Base-by-base conservation (phyloP, 2,797 vertebrate species). In the Aselliscus stoliczkanus region DNA sequence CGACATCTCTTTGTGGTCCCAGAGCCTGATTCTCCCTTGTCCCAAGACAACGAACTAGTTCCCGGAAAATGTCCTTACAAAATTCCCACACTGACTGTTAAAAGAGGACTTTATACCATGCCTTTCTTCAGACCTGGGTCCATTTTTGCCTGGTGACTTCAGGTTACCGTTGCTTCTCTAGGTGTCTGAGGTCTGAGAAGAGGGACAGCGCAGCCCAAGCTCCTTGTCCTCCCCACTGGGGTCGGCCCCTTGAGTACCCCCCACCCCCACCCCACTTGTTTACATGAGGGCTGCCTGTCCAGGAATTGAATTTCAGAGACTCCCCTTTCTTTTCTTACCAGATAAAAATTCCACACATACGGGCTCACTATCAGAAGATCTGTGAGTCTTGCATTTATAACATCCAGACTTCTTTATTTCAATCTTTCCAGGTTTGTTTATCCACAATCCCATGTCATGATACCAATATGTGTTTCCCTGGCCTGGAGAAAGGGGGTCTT, bases 371-470 rank as follows among this genome's bases (percentile, higher is more conserved):
- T n/a, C 0, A 29, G 83, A 95, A 54, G 69, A 93, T 39, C 17
- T 34, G 50, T 0, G 6, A 12, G 58, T 91, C 29, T 91, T 31
- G 79, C 94, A 95, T 31, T 9, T 23, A 25, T 94, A 97, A 50
- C 5, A 5, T 54, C 90, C 87, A 84, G 92, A 37, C 0, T 8
- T 0, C 25, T 0, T 0, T 42, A 79, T 73, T 58, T 2, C 6
- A 23, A 95, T 65, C 0, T 0, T 0, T 37, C 62, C 3, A 34
- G 23, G n/a, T 14, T 1, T 2, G 5, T 0, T 0, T 17, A 1
- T 0, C 37, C 15, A 4, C 0, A 2, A 0, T 0, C 1, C 1
- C 0, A 1, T 0, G 3, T 39, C 1, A 4, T 0, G 0, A 54
- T 62, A 79, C 96, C 95, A 96, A 18, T 0, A 5, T 77, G 2